phyloP scores from a whole-genome alignment of 2,888 invertebrate genomes.

The Cactoblastis cactorum region DNA sequence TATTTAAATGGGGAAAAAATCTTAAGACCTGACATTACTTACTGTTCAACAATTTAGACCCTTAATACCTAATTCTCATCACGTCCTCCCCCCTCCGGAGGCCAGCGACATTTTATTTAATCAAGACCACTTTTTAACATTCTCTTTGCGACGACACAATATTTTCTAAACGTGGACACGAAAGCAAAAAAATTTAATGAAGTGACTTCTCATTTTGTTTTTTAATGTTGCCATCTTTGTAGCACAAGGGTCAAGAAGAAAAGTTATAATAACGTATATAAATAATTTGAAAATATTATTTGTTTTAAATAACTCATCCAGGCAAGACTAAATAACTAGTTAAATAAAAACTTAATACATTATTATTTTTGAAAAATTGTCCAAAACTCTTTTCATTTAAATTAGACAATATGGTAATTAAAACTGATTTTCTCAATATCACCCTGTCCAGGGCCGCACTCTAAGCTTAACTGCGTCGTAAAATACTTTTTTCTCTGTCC shows the following conservation, averaged over 20 bases:
- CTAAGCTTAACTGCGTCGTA: constrained; percentile 58
- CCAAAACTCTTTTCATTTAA: background rate
- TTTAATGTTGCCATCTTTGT: background rate
- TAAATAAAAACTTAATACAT: no score
- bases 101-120: constrained; percentile 72
- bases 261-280: no score
- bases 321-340: no score
- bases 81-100: constrained; percentile 47
- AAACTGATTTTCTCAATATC: constrained; percentile 57
- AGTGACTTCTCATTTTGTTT: constrained; percentile 8
- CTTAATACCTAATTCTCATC: constrained; percentile 55
- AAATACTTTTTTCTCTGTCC: constrained; percentile 48
- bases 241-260: no score
- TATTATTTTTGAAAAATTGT: background rate
- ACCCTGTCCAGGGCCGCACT: constrained; percentile 45
- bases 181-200: constrained; percentile 22
- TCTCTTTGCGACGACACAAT: constrained; percentile 54
- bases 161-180: constrained; percentile 39
- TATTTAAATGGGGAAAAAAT: constrained; percentile 21
- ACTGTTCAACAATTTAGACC: constrained; percentile 28
- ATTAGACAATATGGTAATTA: constrained; percentile 58
- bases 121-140: constrained; percentile 75
- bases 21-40: constrained; percentile 42
- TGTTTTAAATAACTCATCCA: no score
- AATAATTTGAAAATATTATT: no score